A percentile compares a stretch with the other conserved stretches of the same genome.
Conservation (phyloP, 2,888 invertebrate species). For the Epirrhoe tristata region DNA sequence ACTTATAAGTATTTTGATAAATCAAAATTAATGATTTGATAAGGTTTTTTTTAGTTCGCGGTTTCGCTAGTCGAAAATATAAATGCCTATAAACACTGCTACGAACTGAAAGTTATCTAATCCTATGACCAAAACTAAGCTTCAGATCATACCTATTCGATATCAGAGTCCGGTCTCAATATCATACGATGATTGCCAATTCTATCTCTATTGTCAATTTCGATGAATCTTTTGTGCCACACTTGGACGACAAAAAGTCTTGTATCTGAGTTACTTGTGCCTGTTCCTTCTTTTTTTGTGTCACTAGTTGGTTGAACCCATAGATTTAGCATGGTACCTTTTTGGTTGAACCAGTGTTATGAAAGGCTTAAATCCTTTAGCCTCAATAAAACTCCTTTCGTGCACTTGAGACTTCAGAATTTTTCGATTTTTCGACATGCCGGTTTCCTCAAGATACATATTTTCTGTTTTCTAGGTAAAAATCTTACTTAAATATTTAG, state of each 20-base stretch:
- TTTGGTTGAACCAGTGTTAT: too few species aligned
- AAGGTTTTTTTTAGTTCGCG: too few species aligned
- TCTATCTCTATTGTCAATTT: slow-evolving; percentile 49
- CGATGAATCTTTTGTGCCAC: slow-evolving; percentile 27
- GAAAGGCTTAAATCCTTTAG: too few species aligned
- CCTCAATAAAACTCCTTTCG: too few species aligned
- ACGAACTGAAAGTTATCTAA: slow-evolving; percentile 6
- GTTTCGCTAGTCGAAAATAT: background rate
- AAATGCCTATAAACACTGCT: background rate
- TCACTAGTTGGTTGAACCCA: too few species aligned
- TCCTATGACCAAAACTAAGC: background rate
- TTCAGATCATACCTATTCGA: slow-evolving; percentile 26
- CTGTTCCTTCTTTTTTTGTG: too few species aligned
- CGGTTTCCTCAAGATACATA: too few species aligned
- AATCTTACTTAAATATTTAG: background rate
- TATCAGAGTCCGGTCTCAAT: slow-evolving; percentile 45
- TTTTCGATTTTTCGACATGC: too few species aligned
- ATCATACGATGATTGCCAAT: slow-evolving; percentile 56
- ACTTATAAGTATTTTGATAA: too few species aligned
- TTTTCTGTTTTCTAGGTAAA: background rate
- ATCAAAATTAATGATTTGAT: too few species aligned
- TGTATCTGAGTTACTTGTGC: background rate
- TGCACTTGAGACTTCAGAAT: too few species aligned
- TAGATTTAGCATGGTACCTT: too few species aligned
- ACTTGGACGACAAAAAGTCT: slow-evolving; percentile 11